Base-by-base conservation (phyloP, 2,888 invertebrate genomes). In the Amphimallon solstitiale region DNA sequence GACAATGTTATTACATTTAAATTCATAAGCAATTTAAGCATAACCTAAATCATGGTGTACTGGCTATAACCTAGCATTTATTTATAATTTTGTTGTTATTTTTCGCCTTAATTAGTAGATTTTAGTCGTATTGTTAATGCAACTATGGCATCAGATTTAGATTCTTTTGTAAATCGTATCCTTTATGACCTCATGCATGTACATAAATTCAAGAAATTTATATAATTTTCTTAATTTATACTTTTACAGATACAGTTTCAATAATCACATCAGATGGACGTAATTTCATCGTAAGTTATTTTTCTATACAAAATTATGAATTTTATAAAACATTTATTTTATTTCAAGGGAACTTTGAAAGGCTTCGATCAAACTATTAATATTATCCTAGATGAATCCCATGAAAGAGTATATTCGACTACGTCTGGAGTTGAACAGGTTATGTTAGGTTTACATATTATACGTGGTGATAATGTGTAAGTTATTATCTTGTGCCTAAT, bases 351-450 rank as follows among this genome's bases (percentile, higher is more conserved):
- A 48, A 95, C 96, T 0, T 83, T 99, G 69, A 98, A 98, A 82
- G 99, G 99, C 29, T 99, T 97, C 83, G 99, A 99, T 84, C 99
- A 99, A 84, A 96, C 98, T n/a, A 96, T 98, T 72, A 99, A 99
- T 81, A 87, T 99, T 71, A 97, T 99, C 76, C 85, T 99, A 71
- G 98, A 98, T 79, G 98, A 99, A 83, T 97, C 97, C 35, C 97
- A 98, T 79, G 99, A 99, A 83, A 86, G 99, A 76, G 97, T 99
- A n/a, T 99, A 95, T 83, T 97, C 96, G 52, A 90, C 92, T 7
- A 89, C 92, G 0, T 88, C 92, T 73, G 98, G 98, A 29, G 94
- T 99, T 35, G 95, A 95, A 77, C 94, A 95, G 83, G 97, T 99
- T 65, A 94, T 97, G 65, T 87, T 99, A 46, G 99, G 99, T 17